A percentile compares a stretch with the other conserved stretches of the same genome.
These are phyloP conservation scores for Cuculus canorus DNA, from an alignment of 2,797 vertebrate species.

Conservation along the genomic window DNA sequence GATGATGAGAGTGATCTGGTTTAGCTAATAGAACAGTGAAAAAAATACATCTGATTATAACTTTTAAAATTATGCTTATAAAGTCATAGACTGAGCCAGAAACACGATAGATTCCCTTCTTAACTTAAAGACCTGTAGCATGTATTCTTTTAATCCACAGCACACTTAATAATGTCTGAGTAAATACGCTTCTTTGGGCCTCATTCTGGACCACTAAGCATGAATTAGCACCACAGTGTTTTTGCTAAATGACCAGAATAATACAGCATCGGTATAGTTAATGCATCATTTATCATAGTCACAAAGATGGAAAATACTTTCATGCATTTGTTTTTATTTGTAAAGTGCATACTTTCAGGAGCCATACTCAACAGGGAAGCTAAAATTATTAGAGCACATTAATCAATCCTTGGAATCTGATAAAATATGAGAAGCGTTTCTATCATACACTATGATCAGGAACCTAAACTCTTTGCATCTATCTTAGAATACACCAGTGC, in stretches of 20 bases:
- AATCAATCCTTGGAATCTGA: not conserved
- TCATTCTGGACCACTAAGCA: not conserved
- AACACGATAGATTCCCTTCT: not conserved
- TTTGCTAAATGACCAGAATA: not conserved
- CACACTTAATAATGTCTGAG: not conserved
- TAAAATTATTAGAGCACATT: not conserved
- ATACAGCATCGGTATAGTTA: not conserved
- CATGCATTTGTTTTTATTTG: not conserved
- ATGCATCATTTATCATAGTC: not conserved
- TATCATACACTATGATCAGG: not conserved
- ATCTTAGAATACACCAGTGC: not conserved
- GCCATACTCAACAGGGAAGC: not conserved
- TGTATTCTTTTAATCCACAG: not conserved
- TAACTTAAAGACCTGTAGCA: not conserved
- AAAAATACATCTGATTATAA: not conserved
- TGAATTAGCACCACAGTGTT: not conserved
- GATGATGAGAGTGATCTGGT: not conserved
- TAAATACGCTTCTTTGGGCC: not conserved
- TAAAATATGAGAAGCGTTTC: not conserved
- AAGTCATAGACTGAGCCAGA: not conserved
- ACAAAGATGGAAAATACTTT: not conserved
- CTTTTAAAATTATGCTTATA: not conserved
- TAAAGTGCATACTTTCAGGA: not conserved
- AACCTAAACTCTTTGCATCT: not conserved
- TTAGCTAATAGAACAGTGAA: not conserved